A percentile compares a stretch with the other conserved stretches of the same genome.
Conservation (phyloP, 1,140 invertebrate genomes). For the Neodiprion lecontei region DNA sequence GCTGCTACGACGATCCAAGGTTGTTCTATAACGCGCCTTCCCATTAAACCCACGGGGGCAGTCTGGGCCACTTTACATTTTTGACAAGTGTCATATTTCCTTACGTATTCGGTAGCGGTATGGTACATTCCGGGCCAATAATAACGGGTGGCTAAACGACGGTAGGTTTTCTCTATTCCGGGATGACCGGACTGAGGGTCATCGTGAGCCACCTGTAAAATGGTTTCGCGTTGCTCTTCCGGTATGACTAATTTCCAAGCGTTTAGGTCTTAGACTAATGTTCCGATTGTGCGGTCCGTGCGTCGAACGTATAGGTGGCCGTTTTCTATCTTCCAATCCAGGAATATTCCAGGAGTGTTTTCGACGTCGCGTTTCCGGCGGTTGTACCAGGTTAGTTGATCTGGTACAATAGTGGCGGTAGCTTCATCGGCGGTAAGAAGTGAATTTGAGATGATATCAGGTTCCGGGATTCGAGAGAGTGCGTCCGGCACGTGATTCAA, state of each 20-base stretch:
- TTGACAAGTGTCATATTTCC: slow-evolving; percentile 20
- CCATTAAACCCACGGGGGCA: slow-evolving; percentile 14
- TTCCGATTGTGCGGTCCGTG: too few species aligned
- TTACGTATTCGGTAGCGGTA: slow-evolving; percentile 25
- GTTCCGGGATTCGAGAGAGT: too few species aligned
- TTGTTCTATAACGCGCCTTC: not conserved
- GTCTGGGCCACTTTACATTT: slow-evolving; percentile 9
- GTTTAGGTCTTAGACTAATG: too few species aligned
- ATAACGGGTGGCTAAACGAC: slow-evolving; percentile 23
- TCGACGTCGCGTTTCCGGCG: too few species aligned
- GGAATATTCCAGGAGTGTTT: too few species aligned
- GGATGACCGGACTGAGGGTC: slow-evolving; percentile 28
- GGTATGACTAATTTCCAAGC: not conserved
- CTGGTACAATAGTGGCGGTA: too few species aligned
- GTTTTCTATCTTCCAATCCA: too few species aligned
- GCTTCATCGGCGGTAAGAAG: too few species aligned
- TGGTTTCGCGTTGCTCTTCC: not conserved
- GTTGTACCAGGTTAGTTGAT: not conserved
- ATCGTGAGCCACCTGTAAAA: slow-evolving; percentile 26
- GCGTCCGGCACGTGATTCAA: too few species aligned
- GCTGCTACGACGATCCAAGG: too few species aligned
- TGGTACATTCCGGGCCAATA: slow-evolving; percentile 30
- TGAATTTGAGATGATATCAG: too few species aligned
- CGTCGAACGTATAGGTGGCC: too few species aligned
- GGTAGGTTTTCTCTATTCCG: slow-evolving; percentile 29